These are phyloP conservation scores for Semicossyphus pulcher DNA, from an alignment of 2,113 vertebrate genomes.

Conservation along the genomic window DNA sequence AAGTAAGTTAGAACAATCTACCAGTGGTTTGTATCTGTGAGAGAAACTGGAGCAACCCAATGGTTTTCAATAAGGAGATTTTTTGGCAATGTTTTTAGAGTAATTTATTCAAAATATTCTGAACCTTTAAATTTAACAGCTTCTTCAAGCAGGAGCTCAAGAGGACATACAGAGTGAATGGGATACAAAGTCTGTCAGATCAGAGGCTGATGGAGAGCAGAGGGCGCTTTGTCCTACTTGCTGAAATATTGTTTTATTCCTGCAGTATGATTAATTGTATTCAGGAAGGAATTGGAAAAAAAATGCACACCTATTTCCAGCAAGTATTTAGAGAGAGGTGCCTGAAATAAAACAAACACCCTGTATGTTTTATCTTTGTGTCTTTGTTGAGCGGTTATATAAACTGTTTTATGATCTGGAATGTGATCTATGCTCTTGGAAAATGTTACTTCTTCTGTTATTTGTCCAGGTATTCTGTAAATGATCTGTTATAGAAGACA, in stretches of 20 bases:
- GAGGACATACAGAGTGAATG: constrained; percentile 22
- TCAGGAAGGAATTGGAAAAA: constrained; percentile 14
- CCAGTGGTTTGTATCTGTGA: too few species aligned
- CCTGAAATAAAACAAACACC: neutral
- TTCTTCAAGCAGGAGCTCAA: constrained; percentile 1
- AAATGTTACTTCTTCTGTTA: neutral
- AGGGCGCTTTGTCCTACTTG: constrained; percentile 50
- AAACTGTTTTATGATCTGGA: neutral
- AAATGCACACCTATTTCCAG: constrained; percentile 13
- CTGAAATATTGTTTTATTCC: constrained; percentile 14
- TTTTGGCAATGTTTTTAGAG: neutral
- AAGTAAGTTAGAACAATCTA: too few species aligned
- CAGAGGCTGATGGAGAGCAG: constrained; percentile 31
- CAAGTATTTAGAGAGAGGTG: neutral
- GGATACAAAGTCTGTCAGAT: constrained; percentile 45
- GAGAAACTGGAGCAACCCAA: neutral
- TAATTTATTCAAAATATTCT: constrained; percentile 18
- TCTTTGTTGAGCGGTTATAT: neutral
- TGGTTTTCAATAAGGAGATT: neutral
- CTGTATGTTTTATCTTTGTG: neutral
- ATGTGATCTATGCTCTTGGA: too few species aligned
- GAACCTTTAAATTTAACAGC: neutral
- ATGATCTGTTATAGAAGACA: neutral
- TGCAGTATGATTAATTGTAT: constrained; percentile 25
- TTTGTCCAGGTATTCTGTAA: neutral